Evolutionary conservation across 2,888 invertebrate genomes (phyloP).

Genomic region (Drosophila heteroneura): DNA sequence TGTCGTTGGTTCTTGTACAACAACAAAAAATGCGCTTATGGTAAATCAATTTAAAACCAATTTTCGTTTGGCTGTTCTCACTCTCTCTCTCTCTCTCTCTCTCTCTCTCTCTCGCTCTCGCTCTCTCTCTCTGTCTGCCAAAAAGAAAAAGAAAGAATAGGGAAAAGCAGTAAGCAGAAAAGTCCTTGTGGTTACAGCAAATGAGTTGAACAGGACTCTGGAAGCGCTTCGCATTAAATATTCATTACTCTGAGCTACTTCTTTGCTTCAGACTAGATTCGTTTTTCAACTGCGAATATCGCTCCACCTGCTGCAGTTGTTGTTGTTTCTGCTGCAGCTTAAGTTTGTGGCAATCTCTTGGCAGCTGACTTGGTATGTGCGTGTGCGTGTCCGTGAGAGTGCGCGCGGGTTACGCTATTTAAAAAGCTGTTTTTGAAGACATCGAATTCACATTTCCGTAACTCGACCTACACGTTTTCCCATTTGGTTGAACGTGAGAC

Average conservation of each 20-base stretch:
- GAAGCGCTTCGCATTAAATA: constrained; percentile 70
- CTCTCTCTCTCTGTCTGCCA: constrained; percentile 7
- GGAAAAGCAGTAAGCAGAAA: constrained; percentile 1
- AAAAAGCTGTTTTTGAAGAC: constrained; percentile 78
- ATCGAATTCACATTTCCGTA: constrained; percentile 76
- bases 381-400: background rate
- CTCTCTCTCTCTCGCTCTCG: constrained; percentile 15
- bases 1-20: constrained; percentile 24
- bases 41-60: constrained; percentile 81
- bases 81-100: constrained; percentile 1
- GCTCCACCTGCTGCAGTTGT: constrained; percentile 44
- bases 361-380: constrained; percentile 5
- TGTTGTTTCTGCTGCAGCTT: constrained; percentile 31
- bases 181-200: constrained; percentile 63
- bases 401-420: constrained; percentile 36
- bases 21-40: constrained; percentile 58
- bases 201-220: constrained; percentile 59
- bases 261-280: constrained; percentile 19
- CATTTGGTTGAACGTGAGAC: constrained; percentile 72
- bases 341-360: constrained; percentile 36
- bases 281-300: constrained; percentile 23
- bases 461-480: constrained; percentile 67
- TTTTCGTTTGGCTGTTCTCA: constrained; percentile 58
- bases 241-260: constrained; percentile 77
- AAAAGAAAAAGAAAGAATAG: constrained; percentile 13